phyloP scores from a whole-genome alignment of 53 echinoderm and acorn worm genomes.

The Arbacia lixula region DNA sequence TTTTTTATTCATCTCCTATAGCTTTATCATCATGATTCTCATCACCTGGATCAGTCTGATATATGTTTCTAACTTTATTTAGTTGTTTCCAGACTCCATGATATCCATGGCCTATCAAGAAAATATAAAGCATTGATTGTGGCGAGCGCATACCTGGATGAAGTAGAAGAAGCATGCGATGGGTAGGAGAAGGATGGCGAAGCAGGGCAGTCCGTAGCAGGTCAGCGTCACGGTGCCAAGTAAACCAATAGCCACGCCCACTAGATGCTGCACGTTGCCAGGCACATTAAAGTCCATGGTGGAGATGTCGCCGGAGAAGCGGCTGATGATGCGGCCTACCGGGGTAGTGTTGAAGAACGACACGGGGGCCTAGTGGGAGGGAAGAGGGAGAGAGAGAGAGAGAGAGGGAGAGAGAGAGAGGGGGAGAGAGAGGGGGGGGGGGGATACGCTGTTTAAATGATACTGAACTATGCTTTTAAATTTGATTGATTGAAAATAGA shows the following conservation, averaged over 20 bases:
- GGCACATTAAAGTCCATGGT: constrained; percentile 75
- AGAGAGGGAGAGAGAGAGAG: no score
- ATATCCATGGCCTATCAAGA: no score
- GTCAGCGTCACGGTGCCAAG: constrained; percentile 67
- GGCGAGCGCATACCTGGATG: constrained; percentile 85
- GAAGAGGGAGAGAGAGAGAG: not conserved
- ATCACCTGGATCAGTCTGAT: no score
- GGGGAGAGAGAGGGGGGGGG: no score
- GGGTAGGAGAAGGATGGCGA: constrained; percentile 69
- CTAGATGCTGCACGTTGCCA: constrained; percentile 59
- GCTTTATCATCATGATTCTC: no score
- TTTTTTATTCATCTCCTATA: no score
- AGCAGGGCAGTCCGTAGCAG: constrained; percentile 80
- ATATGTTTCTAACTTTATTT: no score
- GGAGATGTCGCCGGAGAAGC: constrained; percentile 76
- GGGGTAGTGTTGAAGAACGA: constrained; percentile 84
- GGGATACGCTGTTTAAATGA: no score
- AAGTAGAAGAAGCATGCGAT: constrained; percentile 57
- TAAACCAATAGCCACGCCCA: constrained; percentile 52
- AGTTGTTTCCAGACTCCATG: no score
- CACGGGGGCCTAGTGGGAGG: constrained; percentile 67
- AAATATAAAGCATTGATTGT: no score
- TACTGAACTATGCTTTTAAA: no score
- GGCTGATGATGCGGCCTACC: constrained; percentile 82
- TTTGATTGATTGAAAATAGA: no score